These are phyloP conservation scores for Nyctalus aviator DNA, from an alignment of 2,797 vertebrate genomes.

Conservation along the genomic window DNA sequence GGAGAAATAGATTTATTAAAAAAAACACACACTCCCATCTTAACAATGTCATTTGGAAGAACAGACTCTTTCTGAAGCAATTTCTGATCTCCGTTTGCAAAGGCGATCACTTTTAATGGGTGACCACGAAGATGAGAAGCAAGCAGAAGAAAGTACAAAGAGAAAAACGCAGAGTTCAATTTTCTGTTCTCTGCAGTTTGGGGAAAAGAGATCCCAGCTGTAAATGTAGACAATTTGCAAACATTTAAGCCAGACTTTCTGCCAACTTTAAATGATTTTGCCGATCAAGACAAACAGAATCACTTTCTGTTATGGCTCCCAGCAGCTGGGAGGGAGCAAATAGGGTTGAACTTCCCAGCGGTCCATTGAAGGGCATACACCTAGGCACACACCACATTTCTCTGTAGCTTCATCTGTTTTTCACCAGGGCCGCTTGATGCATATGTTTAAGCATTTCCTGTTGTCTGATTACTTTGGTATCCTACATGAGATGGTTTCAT, in stretches of 20 bases:
- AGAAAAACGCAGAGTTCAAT: not conserved
- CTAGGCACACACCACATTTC: not conserved
- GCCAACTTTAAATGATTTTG: constrained; percentile 42
- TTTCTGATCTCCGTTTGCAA: constrained; percentile 72
- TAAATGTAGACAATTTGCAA: constrained; percentile 36
- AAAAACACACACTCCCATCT: constrained; percentile 12
- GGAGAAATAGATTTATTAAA: constrained; percentile 67
- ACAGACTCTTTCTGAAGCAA: constrained; percentile 63
- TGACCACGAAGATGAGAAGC: constrained; percentile 1
- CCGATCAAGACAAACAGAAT: not conserved
- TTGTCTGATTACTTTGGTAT: not conserved
- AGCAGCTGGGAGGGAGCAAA: not conserved
- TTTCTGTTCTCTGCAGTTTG: constrained; percentile 6
- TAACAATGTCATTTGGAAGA: constrained; percentile 66
- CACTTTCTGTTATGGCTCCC: not conserved
- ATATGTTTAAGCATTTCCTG: not conserved
- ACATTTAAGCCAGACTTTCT: constrained; percentile 35
- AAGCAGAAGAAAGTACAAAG: constrained; percentile 18
- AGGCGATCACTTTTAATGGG: constrained; percentile 47
- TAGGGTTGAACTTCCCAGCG: not conserved
- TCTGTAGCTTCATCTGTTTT: not conserved
- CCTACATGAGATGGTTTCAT: not conserved
- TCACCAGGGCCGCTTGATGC: not conserved
- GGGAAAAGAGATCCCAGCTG: constrained; percentile 13
- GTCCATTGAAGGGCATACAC: not conserved